Base-by-base conservation (phyloP, 2,797 vertebrate species). In the Sebastes taczanowskii region DNA sequence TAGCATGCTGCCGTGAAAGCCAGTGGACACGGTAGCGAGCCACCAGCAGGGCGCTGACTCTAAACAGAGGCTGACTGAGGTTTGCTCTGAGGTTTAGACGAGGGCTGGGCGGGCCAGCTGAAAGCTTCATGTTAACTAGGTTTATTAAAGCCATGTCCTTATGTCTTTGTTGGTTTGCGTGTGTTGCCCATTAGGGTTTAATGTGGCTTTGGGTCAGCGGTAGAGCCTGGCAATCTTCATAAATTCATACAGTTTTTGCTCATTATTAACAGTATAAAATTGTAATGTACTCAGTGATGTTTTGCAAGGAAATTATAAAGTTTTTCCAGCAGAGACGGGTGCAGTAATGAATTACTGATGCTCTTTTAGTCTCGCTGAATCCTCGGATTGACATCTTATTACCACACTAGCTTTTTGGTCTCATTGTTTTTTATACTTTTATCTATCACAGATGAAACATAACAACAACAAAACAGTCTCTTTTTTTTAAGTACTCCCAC, bases 141-240 rank as follows among this genome's bases (percentile, higher is more conserved):
- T 79, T 86, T 86, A 90, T 90, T 82, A 76, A 89, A 88, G 77
- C 84, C 84, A 82, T 70, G 69, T 86, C 71, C 52, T 62, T 53
- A 55, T 80, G 78, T 84, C 76, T 84, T 76, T 78, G 74, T 80
- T 81, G 74, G 83, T 88, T 85, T 86, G 61, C 65, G 61, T 67
- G 52, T 82, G 77, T 46, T 63, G 78, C 83, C 62, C 71, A 62
- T 83, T 89, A 84, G 62, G 79, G 73, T 89, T 84, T 77, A 79
- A 63, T 84, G 81, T 80, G 71, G 84, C 71, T 86, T 74, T 69
- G 73, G 80, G 76, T 87, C 71, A 73, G 68, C 53, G 64, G 60
- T 60, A 66, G 69, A 80, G 29, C 30, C 70, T 56, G 34, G 46
- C 55, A 71, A 27, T 56, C 58, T 71, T 78, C 27, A 62, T 23